phyloP scores from a whole-genome alignment of 2,113 vertebrate genomes.

The Australoheros scitulus region DNA sequence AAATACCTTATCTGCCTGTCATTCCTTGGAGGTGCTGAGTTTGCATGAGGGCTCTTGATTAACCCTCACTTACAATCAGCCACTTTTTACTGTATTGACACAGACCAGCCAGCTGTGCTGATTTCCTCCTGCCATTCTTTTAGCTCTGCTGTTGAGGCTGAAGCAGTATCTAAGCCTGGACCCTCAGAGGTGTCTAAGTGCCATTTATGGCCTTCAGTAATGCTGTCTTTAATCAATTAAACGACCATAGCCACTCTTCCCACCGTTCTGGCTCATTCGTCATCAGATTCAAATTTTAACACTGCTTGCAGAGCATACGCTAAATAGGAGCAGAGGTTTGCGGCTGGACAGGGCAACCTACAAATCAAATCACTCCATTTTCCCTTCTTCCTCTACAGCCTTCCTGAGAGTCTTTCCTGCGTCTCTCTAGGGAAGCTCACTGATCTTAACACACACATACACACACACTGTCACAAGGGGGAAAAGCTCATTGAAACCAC shows the following conservation, averaged over 20 bases:
- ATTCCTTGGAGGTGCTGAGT: slow-evolving; percentile 11
- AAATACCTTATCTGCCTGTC: slow-evolving; percentile 1
- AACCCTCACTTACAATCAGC: neutral
- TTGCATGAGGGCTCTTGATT: neutral
- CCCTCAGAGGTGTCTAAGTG: slow-evolving; percentile 21
- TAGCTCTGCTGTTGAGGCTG: slow-evolving; percentile 21
- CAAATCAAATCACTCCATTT: slow-evolving; percentile 39
- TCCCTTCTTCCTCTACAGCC: slow-evolving; percentile 37
- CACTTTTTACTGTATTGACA: neutral
- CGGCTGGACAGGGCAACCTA: slow-evolving; percentile 44
- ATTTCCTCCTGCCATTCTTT: slow-evolving; percentile 1
- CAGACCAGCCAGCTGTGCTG: slow-evolving; percentile 20
- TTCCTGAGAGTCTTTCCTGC: slow-evolving; percentile 47
- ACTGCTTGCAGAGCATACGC: slow-evolving; percentile 39
- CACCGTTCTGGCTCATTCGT: slow-evolving; percentile 29
- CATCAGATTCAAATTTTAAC: slow-evolving; percentile 51
- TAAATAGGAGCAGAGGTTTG: slow-evolving; percentile 39
- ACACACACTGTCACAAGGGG: slow-evolving; percentile 51
- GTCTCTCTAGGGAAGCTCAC: slow-evolving; percentile 45
- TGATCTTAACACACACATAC: slow-evolving; percentile 62
- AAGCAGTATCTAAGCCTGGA: slow-evolving; percentile 16
- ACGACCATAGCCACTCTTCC: slow-evolving; percentile 32
- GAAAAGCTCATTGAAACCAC: slow-evolving; percentile 51
- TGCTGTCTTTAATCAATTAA: slow-evolving; percentile 33
- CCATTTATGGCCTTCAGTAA: slow-evolving; percentile 21